Conservation (phyloP, 2,797 vertebrate species). For the Kryptolebias ocellatus region DNA sequence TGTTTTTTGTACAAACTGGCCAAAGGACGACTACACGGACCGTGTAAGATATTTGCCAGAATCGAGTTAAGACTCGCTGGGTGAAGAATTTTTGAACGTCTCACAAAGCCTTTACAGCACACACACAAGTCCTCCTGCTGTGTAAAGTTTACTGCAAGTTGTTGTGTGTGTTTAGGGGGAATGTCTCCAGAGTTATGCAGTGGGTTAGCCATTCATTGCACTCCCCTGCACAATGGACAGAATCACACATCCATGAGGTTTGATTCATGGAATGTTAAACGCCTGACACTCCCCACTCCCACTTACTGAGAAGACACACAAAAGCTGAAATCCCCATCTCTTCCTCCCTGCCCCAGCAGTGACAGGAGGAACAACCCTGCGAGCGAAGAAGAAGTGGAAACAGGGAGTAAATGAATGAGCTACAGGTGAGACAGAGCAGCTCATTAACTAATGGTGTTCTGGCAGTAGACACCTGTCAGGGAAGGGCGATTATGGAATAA, state of each 20-base stretch:
- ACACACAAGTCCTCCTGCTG: conserved; percentile 38
- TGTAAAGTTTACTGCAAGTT: too few species aligned
- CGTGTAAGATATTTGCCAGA: conserved; percentile 63
- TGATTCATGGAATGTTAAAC: conserved; percentile 82
- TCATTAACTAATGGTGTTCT: conserved; percentile 54
- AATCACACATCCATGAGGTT: conserved; percentile 76
- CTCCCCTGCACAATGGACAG: conserved; percentile 71
- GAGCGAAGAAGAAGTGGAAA: conserved; percentile 31
- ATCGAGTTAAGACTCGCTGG: conserved; percentile 56
- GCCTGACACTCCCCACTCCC: conserved; percentile 78
- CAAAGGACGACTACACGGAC: conserved; percentile 64
- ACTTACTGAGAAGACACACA: conserved; percentile 68
- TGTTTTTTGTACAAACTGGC: conserved; percentile 63
- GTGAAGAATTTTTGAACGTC: conserved; percentile 48
- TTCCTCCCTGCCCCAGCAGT: conserved; percentile 40
- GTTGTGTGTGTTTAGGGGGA: conserved; percentile 54
- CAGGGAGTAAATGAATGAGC: conserved; percentile 38
- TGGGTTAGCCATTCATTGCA: conserved; percentile 74
- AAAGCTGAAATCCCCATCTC: conserved; percentile 58
- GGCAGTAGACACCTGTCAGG: conserved; percentile 23
- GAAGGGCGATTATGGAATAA: conserved; percentile 17
- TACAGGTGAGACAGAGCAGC: conserved; percentile 57
- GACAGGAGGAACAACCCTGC: conserved; percentile 28
- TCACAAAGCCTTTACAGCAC: conserved; percentile 29
- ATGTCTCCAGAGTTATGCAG: conserved; percentile 76